phyloP scores from a whole-genome alignment of 2,888 invertebrate genomes.

The Agelastica alni region DNA sequence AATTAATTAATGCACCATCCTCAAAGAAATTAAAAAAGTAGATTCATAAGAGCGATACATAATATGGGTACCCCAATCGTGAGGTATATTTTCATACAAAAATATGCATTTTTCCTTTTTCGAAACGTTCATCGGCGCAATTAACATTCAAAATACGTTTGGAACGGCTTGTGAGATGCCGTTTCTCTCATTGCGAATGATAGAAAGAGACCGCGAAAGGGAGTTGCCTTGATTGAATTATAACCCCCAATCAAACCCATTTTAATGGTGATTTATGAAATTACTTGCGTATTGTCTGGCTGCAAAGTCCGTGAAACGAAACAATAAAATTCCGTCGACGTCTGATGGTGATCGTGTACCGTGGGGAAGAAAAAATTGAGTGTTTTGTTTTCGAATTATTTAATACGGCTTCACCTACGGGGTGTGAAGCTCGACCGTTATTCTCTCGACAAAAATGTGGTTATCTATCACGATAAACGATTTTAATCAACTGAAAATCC shows the following conservation, averaged over 20 bases:
- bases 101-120: no score
- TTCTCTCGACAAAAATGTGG: no score
- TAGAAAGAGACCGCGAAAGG: slow-evolving; percentile 7
- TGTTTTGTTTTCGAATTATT: neutral
- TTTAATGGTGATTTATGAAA: slow-evolving; percentile 36
- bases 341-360: slow-evolving; percentile 1
- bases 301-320: slow-evolving; percentile 29
- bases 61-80: no score
- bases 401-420: no score
- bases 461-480: no score
- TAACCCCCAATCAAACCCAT: slow-evolving; percentile 36
- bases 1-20: no score
- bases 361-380: neutral
- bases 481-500: no score
- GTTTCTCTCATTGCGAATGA: slow-evolving; percentile 9
- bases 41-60: no score
- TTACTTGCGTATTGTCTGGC: slow-evolving; percentile 31
- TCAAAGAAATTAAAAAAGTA: no score
- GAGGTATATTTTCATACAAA: no score
- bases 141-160: slow-evolving; percentile 20
- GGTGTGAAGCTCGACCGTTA: no score
- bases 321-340: slow-evolving; percentile 21
- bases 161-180: slow-evolving; percentile 9
- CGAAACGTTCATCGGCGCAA: no score
- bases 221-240: slow-evolving; percentile 32